Conservation (phyloP, 2,113 vertebrate genomes). For the Candoia aspera region DNA sequence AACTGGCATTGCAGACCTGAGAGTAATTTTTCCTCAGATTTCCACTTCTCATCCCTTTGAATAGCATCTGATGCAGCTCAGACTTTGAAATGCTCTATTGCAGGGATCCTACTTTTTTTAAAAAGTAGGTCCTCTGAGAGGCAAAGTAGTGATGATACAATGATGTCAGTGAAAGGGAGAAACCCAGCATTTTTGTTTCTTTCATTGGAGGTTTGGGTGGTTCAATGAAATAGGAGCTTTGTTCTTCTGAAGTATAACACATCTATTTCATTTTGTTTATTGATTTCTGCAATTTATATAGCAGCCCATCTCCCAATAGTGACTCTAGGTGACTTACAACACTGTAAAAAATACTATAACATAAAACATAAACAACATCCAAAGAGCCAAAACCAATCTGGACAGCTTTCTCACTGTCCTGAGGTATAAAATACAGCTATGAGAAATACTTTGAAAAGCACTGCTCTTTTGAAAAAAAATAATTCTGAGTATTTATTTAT, state of each 20-base stretch:
- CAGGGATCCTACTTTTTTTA: neutral
- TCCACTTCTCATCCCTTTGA: neutral
- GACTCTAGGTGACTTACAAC: neutral
- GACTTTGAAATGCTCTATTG: neutral
- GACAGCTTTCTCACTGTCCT: neutral
- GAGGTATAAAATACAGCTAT: neutral
- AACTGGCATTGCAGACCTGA: neutral
- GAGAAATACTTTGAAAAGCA: neutral
- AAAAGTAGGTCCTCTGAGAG: neutral
- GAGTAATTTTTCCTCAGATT: neutral
- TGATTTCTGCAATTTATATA: neutral
- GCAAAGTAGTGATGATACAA: neutral
- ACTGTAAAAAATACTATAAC: neutral
- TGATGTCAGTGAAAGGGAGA: rapidly evolving
- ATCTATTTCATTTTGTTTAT: neutral
- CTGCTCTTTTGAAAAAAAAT: no score
- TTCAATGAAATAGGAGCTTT: neutral
- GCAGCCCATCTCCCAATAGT: neutral
- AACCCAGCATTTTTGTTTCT: neutral
- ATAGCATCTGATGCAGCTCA: neutral
- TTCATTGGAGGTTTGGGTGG: neutral
- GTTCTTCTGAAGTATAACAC: neutral
- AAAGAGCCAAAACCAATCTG: neutral
- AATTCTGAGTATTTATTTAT: no score
- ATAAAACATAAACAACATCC: neutral